phyloP scores from a whole-genome alignment of 2,888 invertebrate genomes.

The Agrotis segetum region DNA sequence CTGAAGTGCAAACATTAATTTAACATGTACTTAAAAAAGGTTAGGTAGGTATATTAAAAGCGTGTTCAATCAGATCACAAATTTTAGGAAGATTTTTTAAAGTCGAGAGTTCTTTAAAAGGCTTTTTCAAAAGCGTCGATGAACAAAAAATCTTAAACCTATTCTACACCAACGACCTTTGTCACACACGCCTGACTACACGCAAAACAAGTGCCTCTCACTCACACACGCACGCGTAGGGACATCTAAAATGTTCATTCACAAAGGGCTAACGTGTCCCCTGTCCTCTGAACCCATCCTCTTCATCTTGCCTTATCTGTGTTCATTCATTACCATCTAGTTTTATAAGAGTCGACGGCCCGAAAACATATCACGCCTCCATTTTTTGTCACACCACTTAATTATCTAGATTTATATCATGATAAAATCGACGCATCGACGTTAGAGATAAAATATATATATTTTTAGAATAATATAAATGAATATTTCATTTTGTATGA shows the following conservation, averaged over 20 bases:
- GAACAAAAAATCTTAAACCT: slow-evolving; percentile 65
- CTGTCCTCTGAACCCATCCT: slow-evolving; percentile 83
- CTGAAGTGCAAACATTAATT: not conserved
- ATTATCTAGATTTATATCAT: slow-evolving; percentile 89
- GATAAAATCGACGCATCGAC: slow-evolving; percentile 83
- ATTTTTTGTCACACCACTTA: slow-evolving; percentile 90
- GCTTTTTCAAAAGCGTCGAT: slow-evolving; percentile 56
- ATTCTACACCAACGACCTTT: slow-evolving; percentile 69
- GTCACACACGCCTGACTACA: slow-evolving; percentile 72
- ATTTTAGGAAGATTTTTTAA: slow-evolving; percentile 30
- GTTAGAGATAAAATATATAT: slow-evolving; percentile 73
- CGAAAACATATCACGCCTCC: slow-evolving; percentile 89
- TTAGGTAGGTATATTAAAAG: not conserved
- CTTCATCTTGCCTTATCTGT: slow-evolving; percentile 87
- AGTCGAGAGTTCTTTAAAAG: slow-evolving; percentile 59
- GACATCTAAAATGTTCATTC: slow-evolving; percentile 81
- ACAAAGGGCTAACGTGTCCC: slow-evolving; percentile 84
- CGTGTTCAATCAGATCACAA: slow-evolving; percentile 2
- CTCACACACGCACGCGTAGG: slow-evolving; percentile 67
- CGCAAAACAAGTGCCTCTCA: slow-evolving; percentile 73
- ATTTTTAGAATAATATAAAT: slow-evolving; percentile 67
- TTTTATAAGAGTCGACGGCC: slow-evolving; percentile 89
- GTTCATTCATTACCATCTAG: slow-evolving; percentile 91
- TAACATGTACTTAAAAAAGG: not conserved
- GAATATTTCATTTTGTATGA: slow-evolving; percentile 33